Conservation (phyloP, 1,140 invertebrate species). For the Panulirus ornatus region DNA sequence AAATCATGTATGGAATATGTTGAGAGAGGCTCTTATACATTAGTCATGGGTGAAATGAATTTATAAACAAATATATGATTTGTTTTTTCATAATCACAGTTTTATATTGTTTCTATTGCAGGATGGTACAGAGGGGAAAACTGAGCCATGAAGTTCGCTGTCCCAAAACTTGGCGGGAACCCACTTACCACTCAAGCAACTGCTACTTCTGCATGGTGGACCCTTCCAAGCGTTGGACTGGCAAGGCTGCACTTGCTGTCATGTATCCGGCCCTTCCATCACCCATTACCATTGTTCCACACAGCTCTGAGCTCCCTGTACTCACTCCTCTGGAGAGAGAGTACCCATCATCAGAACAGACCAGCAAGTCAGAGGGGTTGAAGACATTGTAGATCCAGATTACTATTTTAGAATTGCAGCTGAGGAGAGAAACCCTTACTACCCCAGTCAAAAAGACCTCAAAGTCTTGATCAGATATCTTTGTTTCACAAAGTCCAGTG, state of each 20-base stretch:
- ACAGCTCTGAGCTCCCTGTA: not conserved
- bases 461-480: not conserved
- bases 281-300: not conserved
- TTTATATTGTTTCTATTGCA: no score
- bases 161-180: not conserved
- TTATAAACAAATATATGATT: no score
- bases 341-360: not conserved
- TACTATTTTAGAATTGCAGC: not conserved
- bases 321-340: not conserved
- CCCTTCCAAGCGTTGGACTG: not conserved
- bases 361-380: not conserved
- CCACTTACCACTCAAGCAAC: conserved; percentile 9
- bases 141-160: no score
- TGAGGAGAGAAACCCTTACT: no score
- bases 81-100: no score
- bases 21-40: no score
- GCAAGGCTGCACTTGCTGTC: conserved; percentile 8
- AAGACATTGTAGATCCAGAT: not conserved
- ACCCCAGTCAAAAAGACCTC: not conserved
- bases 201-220: conserved; percentile 12
- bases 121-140: no score
- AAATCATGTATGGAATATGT: no score
- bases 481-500: no score
- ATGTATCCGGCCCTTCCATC: not conserved
- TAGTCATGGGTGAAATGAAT: no score